phyloP scores from a whole-genome alignment of 2,888 invertebrate species.

The Entomobrya multifasciata region DNA sequence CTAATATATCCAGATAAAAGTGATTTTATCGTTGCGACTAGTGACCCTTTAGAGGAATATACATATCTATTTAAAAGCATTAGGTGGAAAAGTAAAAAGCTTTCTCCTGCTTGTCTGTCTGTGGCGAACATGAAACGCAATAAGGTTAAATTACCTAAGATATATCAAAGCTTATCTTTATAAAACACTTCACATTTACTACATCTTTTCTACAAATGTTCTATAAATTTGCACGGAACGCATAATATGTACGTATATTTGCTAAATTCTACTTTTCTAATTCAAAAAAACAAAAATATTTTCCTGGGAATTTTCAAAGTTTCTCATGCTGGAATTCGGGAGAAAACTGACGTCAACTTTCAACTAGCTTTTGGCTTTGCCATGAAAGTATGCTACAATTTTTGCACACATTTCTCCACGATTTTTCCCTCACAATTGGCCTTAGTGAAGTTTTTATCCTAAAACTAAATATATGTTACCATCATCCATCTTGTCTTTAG shows the following conservation, averaged over 20 bases:
- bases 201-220: not conserved
- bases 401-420: not conserved
- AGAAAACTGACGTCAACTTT: too few relatives aligned
- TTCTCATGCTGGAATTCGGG: not conserved
- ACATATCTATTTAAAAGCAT: too few relatives aligned
- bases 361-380: too few relatives aligned
- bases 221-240: not conserved
- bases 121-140: constrained; percentile 54
- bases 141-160: constrained; percentile 64
- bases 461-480: too few relatives aligned
- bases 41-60: too few relatives aligned
- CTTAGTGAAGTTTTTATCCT: too few relatives aligned
- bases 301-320: not conserved
- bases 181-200: constrained; percentile 54
- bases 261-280: too few relatives aligned
- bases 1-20: too few relatives aligned
- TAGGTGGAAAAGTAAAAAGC: too few relatives aligned
- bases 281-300: not conserved
- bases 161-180: constrained; percentile 69
- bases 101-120: too few relatives aligned
- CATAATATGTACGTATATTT: not conserved
- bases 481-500: constrained; percentile 6
- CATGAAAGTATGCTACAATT: not conserved
- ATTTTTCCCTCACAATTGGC: too few relatives aligned
- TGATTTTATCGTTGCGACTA: too few relatives aligned